These are phyloP conservation scores for Julus scanicus DNA, from an alignment of 2,888 invertebrate genomes.

Conservation along the genomic window DNA sequence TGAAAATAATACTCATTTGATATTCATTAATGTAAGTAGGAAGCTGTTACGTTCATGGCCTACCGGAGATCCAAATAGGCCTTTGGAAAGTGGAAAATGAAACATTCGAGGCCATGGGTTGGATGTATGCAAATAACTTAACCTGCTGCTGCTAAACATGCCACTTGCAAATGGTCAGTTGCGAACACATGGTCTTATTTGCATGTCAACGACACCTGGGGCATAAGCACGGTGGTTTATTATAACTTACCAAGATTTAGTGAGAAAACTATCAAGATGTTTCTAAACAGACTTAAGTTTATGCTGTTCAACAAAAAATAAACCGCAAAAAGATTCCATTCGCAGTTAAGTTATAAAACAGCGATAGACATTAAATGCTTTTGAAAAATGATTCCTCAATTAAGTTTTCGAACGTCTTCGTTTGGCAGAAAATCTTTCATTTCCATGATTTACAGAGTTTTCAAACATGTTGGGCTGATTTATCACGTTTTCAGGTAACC, in stretches of 20 bases:
- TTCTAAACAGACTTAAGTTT: neutral
- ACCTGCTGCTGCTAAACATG: slow-evolving; percentile 16
- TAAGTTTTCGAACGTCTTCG: neutral
- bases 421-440: neutral
- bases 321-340: neutral
- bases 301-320: neutral
- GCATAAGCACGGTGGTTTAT: neutral
- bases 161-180: slow-evolving; percentile 31
- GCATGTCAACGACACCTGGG: slow-evolving; percentile 24
- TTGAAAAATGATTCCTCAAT: neutral
- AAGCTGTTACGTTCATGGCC: slow-evolving; percentile 20
- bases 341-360: neutral
- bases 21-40: slow-evolving; percentile 7
- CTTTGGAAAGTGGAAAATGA: slow-evolving; percentile 20
- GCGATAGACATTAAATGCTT: neutral
- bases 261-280: neutral
- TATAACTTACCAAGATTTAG: neutral
- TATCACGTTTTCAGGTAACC: slow-evolving; percentile 6
- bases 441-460: neutral
- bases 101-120: slow-evolving; percentile 26
- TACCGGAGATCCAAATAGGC: neutral
- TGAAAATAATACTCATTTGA: neutral
- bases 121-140: slow-evolving; percentile 22
- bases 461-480: neutral
- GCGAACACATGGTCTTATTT: neutral